Evolutionary conservation across 2,797 vertebrate genomes (phyloP), one percentile per base, ranked within the genome.

Genomic region (Siniperca obscura): DNA sequence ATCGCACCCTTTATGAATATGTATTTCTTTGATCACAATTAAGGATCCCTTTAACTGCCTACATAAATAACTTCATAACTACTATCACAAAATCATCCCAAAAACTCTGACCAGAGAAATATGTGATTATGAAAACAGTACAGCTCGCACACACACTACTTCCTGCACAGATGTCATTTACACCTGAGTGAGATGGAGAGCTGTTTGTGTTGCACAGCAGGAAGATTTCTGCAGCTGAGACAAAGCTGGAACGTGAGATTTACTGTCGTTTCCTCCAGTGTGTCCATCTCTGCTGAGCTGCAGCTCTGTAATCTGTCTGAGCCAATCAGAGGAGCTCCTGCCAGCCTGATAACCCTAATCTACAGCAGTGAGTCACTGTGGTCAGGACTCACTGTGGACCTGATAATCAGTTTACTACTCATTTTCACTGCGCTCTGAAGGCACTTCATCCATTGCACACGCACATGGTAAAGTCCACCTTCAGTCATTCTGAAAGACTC

Each of bases 241-340:
- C 7, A n/a, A 38, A n/a, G 42, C 52, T n/a, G 55, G 53, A 16
- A 55, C 2, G 1, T 61, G 19, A 73, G 67, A 56, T 48, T 62
- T 68, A 42, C 44, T 30, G 61, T 68, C 30, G n/a, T 55, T 81
- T 68, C 69, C 61, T 44, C 3, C 40, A 40, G 3, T 36, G 30
- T 40, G 72, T 64, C 61, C 34, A 21, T 70, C 70, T 83, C 42
- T 78, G 70, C 79, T 81, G 80, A 86, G 82, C 82, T 74, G 75
- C 77, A 66, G 74, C 74, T 66, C 78, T 50, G 40, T 94, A 93
- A 93, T 92, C 93, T 76, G 92, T 94, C 92, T 93, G 92, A 94
- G 92, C 92, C 89, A 88, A 84, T 92, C 86, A 85, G 27, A 87
- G 72, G 30, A 78, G 83, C 71, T 84, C 70, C 62, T 87, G 50